A percentile compares a stretch with the other conserved stretches of the same genome.
These are phyloP conservation scores for Eupithecia subfuscata DNA, from an alignment of 2,888 invertebrate species.

Conservation along the genomic window DNA sequence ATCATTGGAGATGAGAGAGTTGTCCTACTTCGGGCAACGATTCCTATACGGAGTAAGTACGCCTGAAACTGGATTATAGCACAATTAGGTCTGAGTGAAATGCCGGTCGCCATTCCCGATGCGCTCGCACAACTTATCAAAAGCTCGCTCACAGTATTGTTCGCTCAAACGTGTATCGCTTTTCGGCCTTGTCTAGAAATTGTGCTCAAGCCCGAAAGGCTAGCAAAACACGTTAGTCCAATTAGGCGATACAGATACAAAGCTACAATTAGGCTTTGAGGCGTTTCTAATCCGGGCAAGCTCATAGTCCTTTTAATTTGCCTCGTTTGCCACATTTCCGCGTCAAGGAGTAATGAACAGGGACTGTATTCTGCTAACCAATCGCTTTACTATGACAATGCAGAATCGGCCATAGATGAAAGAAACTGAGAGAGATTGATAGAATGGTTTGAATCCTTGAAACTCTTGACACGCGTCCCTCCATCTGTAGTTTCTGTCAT, in stretches of 20 bases:
- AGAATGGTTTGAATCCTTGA: no score
- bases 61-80: neutral
- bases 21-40: neutral
- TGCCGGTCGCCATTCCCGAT: neutral
- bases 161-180: neutral
- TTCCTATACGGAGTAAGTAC: neutral
- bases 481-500: no score
- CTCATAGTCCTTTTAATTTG: conserved; percentile 51
- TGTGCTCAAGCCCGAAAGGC: conserved; percentile 32
- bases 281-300: conserved; percentile 48
- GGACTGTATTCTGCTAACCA: conserved; percentile 1
- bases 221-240: conserved; percentile 49
- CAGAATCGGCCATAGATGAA: no score
- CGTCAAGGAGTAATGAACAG: conserved; percentile 46
- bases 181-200: neutral
- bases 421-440: no score
- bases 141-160: neutral
- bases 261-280: conserved; percentile 54
- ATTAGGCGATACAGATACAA: conserved; percentile 56
- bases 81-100: neutral
- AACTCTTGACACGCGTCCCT: no score
- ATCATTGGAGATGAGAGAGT: neutral
- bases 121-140: neutral
- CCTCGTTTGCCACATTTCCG: conserved; percentile 48
- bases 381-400: no score